A percentile compares a stretch with the other conserved stretches of the same genome.
Evolutionary conservation across 2,888 invertebrate genomes (phyloP).

Genomic region (Aproaerema taeniolella): DNA sequence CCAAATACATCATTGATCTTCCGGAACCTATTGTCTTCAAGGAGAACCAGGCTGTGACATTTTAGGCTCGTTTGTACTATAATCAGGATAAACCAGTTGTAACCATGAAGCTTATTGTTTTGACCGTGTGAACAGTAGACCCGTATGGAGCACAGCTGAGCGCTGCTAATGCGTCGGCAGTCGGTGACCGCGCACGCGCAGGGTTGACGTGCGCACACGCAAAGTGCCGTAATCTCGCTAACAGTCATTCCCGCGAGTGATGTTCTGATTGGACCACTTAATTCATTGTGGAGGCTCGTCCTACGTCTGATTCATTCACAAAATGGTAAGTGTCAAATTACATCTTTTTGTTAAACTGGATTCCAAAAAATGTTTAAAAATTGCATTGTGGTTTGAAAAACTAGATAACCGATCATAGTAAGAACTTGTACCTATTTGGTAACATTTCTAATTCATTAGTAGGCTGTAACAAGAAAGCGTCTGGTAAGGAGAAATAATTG

Average conservation of each 20-base stretch:
- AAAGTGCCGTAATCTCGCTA: constrained; percentile 8
- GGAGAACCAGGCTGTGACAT: no score
- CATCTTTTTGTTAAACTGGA: constrained; percentile 8
- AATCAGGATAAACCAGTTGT: constrained; percentile 5
- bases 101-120: constrained; percentile 10
- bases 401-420: no score
- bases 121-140: not conserved
- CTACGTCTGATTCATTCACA: constrained; percentile 32
- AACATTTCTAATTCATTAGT: no score
- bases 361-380: no score
- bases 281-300: constrained; percentile 33
- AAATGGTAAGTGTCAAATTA: constrained; percentile 48
- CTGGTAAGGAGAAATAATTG: no score
- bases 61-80: not conserved
- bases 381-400: no score
- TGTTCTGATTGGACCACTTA: constrained; percentile 60
- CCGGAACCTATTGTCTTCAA: not conserved
- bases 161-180: constrained; percentile 32
- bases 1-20: not conserved
- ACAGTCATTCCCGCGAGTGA: constrained; percentile 44
- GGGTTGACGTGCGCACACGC: constrained; percentile 38
- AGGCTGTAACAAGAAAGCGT: no score
- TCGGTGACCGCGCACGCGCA: constrained; percentile 43
- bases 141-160: constrained; percentile 7
- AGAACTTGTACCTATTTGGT: no score